Evolutionary conservation across 2,113 vertebrate genomes (phyloP).

Genomic region (Coptodon rendalli): DNA sequence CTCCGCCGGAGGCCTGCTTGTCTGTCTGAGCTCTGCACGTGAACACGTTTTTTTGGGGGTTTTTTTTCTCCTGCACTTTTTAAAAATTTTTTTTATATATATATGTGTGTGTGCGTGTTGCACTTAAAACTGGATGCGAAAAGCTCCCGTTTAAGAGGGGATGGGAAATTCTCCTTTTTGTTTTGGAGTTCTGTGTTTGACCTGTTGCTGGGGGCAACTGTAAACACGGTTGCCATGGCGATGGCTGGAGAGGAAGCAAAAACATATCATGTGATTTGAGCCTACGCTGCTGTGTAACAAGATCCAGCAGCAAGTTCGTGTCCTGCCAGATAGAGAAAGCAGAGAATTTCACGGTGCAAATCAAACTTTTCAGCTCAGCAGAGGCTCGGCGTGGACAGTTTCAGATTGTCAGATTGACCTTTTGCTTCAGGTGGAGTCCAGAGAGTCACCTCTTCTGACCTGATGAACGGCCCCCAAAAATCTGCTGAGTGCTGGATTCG

Average conservation of each 20-base stretch:
- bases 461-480: not conserved
- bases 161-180: slow-evolving; percentile 72
- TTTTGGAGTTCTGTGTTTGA: slow-evolving; percentile 78
- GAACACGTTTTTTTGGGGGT: not conserved
- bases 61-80: not conserved
- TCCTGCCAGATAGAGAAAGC: slow-evolving; percentile 48
- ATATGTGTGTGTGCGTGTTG: not conserved
- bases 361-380: not conserved
- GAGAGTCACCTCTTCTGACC: not conserved
- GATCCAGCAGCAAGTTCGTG: slow-evolving; percentile 57
- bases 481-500: not conserved
- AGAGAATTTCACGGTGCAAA: slow-evolving; percentile 52
- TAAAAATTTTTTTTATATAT: not conserved
- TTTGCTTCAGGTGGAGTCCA: not conserved
- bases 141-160: slow-evolving; percentile 53
- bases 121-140: slow-evolving; percentile 9
- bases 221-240: slow-evolving; percentile 77
- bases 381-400: not conserved
- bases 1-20: not conserved
- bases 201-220: slow-evolving; percentile 73
- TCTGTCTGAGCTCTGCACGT: not conserved
- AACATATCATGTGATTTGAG: slow-evolving; percentile 76
- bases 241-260: slow-evolving; percentile 70
- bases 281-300: slow-evolving; percentile 64
- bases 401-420: not conserved